phyloP scores from a whole-genome alignment of 2,113 vertebrate genomes.

The Archocentrus centrarchus region DNA sequence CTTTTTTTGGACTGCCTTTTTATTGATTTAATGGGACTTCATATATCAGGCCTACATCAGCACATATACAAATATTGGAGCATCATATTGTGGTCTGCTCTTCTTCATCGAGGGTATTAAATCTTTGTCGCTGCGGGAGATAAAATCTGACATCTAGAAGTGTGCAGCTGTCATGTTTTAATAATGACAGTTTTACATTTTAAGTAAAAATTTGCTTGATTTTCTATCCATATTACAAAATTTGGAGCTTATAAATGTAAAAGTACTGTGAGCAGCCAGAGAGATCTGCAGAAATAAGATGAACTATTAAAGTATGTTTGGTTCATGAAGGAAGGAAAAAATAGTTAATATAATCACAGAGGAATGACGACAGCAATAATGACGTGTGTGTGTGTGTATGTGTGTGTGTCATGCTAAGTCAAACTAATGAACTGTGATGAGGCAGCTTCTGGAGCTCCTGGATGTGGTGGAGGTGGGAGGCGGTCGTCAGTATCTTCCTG shows the following conservation, averaged over 20 bases:
- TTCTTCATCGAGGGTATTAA: neutral
- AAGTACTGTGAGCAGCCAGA: neutral
- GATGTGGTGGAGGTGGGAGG: neutral
- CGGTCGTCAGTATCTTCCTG: neutral
- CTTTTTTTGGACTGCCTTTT: neutral
- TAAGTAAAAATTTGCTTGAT: neutral
- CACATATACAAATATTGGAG: neutral
- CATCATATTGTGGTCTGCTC: neutral
- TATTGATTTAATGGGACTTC: too few relatives aligned
- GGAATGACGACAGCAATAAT: slow-evolving; percentile 20
- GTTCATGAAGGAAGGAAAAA: neutral
- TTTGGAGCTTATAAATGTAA: neutral
- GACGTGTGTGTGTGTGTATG: neutral
- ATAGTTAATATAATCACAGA: slow-evolving; percentile 9
- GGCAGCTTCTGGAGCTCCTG: slow-evolving; percentile 45
- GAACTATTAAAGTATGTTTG: slow-evolving; percentile 5
- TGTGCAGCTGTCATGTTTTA: neutral
- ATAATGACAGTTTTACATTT: neutral
- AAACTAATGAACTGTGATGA: slow-evolving; percentile 57
- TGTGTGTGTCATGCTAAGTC: slow-evolving; percentile 23
- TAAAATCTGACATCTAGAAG: too few relatives aligned
- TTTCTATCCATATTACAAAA: neutral
- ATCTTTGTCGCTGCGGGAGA: neutral
- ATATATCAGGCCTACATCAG: too few relatives aligned
- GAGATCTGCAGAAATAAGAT: neutral